A percentile compares a stretch with the other conserved stretches of the same genome.
These are phyloP conservation scores for Bufotes viridis DNA, from an alignment of 2,797 vertebrate genomes.

Conservation along the genomic window DNA sequence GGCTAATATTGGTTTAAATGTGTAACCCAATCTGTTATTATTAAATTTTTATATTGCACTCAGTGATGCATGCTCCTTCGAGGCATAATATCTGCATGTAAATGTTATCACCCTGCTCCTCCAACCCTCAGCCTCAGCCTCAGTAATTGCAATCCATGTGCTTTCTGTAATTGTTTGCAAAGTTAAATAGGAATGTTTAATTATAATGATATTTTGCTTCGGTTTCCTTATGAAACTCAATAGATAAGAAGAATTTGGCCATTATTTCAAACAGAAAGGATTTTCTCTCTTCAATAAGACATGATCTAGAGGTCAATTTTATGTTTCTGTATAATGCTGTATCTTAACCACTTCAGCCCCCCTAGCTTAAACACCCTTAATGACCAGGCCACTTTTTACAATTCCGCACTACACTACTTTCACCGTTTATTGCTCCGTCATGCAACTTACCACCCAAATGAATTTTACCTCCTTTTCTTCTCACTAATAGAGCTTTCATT, in stretches of 20 bases:
- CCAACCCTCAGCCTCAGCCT: slow-evolving; percentile 40
- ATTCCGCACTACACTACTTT: no score
- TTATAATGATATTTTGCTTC: slow-evolving; percentile 56
- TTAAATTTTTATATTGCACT: slow-evolving; percentile 58
- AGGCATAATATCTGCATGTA: slow-evolving; percentile 52
- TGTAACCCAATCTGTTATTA: slow-evolving; percentile 59
- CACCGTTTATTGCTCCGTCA: no score
- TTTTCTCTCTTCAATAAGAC: slow-evolving; percentile 23
- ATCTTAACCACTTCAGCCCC: no score
- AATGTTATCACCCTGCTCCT: slow-evolving; percentile 45
- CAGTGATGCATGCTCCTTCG: slow-evolving; percentile 49
- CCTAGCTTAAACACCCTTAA: no score
- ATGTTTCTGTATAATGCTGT: slow-evolving; percentile 4
- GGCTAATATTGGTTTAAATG: slow-evolving; percentile 47
- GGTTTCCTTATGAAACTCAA: slow-evolving; percentile 37
- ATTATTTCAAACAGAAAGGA: slow-evolving; percentile 12
- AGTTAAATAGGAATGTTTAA: slow-evolving; percentile 54
- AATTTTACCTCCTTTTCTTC: no score
- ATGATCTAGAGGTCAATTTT: slow-evolving; percentile 51
- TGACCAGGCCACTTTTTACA: no score
- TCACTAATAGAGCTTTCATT: no score
- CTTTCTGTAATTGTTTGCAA: slow-evolving; percentile 53
- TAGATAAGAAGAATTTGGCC: slow-evolving; percentile 30
- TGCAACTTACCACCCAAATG: no score
- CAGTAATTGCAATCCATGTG: slow-evolving; percentile 48